These are phyloP conservation scores for Notothenia rossii DNA, from an alignment of 2,113 vertebrate genomes.

Conservation along the genomic window DNA sequence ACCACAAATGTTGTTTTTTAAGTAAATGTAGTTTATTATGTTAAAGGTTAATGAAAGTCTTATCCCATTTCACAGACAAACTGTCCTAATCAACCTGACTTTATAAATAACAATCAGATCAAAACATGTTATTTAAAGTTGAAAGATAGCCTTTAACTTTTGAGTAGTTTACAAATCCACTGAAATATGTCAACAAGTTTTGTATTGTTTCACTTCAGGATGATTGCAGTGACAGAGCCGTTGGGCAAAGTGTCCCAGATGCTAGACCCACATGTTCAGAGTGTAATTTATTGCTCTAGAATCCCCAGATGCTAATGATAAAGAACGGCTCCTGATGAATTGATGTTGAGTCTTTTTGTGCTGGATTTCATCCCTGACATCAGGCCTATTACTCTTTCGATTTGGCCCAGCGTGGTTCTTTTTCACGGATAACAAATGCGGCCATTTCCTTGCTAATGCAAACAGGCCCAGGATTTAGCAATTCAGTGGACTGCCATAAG, in stretches of 20 bases:
- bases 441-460: slow-evolving; percentile 79
- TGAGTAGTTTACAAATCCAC: background rate
- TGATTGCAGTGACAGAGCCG: background rate
- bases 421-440: slow-evolving; percentile 82
- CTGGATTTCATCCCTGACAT: slow-evolving; percentile 70
- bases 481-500: slow-evolving; percentile 67
- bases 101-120: background rate
- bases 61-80: background rate
- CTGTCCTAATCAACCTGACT: background rate
- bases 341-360: slow-evolving; percentile 77
- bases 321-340: slow-evolving; percentile 84
- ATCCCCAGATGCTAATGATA: slow-evolving; percentile 72
- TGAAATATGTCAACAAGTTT: background rate
- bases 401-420: slow-evolving; percentile 78
- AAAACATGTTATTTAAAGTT: background rate
- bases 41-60: background rate
- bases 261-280: slow-evolving; percentile 25
- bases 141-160: background rate
- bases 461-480: slow-evolving; percentile 66
- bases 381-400: slow-evolving; percentile 85
- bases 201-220: background rate
- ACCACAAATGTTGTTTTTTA: background rate
- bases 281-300: slow-evolving; percentile 49
- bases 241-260: slow-evolving; percentile 19
- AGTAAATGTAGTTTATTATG: background rate